Evolutionary conservation across 2,797 vertebrate genomes (phyloP), one percentile per base, ranked within the genome.

Genomic region (Liasis olivaceus): DNA sequence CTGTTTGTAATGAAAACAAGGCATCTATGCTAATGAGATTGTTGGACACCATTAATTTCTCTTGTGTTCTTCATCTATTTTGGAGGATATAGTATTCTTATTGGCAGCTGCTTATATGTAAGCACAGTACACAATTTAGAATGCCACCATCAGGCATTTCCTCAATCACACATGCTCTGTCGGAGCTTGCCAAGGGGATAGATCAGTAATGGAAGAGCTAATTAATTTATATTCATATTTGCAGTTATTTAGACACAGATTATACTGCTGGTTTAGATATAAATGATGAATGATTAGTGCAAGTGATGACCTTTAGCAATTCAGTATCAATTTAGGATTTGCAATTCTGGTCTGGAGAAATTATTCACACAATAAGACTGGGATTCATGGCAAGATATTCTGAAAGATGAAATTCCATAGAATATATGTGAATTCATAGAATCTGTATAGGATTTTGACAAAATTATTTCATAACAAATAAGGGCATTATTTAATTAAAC

Each of bases 1-100:
- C 94, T 95, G 94, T 95, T 96, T 96, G 94, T 93, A 97, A 96
- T 96, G 95, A 97, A 96, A 96, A 96, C 96, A 96, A 97, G 95
- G 94, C 85, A 89, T 11, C 93, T 93, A 94, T 93, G 89, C 85
- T 95, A 95, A 95, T 93, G 96, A 96, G 95, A 95, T 96, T 94
- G 95, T 91, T 95, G 93, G 95, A 93, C 95, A 95, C 97, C 95
- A 96, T 97, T 97, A 96, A 94, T 96, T 97, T 97, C 93, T 93
- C 95, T 96, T 88, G 17, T 91, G 93, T 59, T 89, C 96, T 97
- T 96, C 90, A 94, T 92, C 92, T 97, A 91, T 94, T 96, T 95
- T 95, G 11, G 0, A 94, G 20, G 24, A 47, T 24, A 47, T 4
- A 47, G 36, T 81, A 81, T 81, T 24, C 24, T 36, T 24, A 47